A percentile compares a stretch with the other conserved stretches of the same genome.
phyloP scores from a whole-genome alignment of 2,113 vertebrate species.

The Sebastes schlegelii region DNA sequence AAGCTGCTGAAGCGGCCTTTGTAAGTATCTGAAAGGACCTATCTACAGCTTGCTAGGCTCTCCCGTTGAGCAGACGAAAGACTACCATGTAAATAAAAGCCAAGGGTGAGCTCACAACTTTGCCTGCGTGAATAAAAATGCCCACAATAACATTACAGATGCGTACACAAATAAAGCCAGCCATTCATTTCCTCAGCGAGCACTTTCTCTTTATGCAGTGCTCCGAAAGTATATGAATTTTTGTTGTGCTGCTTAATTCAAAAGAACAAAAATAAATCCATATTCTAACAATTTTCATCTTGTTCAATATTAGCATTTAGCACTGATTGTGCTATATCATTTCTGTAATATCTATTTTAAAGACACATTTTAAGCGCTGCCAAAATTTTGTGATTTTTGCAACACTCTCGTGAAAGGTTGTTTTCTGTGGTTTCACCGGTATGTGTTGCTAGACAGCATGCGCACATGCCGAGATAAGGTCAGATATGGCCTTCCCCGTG shows the following conservation, averaged over 20 bases:
- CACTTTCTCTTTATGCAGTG: conserved; percentile 53
- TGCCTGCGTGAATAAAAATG: conserved; percentile 76
- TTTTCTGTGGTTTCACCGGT: conserved; percentile 32
- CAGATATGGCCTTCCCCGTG: conserved; percentile 71
- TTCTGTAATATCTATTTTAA: conserved; percentile 47
- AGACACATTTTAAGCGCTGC: conserved; percentile 42
- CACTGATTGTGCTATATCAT: conserved; percentile 20
- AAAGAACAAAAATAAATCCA: conserved; percentile 44
- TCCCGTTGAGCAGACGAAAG: conserved; percentile 77
- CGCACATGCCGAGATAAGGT: conserved; percentile 71
- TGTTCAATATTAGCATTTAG: conserved; percentile 2
- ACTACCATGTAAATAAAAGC: conserved; percentile 82
- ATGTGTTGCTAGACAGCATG: conserved; percentile 64
- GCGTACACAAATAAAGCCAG: conserved; percentile 74
- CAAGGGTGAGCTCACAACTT: conserved; percentile 81
- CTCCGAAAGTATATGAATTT: conserved; percentile 56
- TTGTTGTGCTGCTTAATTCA: conserved; percentile 55
- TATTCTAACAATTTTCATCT: conserved; percentile 9
- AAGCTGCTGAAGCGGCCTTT: conserved; percentile 81
- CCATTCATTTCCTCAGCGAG: conserved; percentile 67
- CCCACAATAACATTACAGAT: conserved; percentile 80
- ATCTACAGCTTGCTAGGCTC: conserved; percentile 77
- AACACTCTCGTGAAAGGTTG: conserved; percentile 38
- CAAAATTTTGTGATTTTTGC: conserved; percentile 44
- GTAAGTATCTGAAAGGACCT: conserved; percentile 78